Percentiles rank a stretch among this genome's conserved stretches.
Evolutionary conservation across 92 coral and sea anemone species (phyloP).

Genomic region (Palythoa caribaeorum): DNA sequence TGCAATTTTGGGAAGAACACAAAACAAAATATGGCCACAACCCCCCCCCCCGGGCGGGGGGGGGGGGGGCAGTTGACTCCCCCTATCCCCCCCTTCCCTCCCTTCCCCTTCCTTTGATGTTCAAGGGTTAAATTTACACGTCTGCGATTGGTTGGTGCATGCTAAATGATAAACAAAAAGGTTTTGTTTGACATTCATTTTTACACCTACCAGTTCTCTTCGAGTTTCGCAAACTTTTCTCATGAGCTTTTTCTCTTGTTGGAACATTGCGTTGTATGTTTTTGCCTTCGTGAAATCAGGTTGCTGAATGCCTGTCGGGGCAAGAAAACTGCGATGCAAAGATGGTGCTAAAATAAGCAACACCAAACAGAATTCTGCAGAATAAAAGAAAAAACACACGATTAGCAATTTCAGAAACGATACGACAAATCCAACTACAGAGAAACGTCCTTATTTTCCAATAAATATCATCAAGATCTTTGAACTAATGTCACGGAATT

Average conservation of each 20-base stretch:
- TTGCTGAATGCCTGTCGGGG: not conserved
- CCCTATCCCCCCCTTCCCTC: no score
- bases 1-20: no score
- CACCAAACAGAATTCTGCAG: not conserved
- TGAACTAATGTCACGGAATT: no score
- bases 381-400: not conserved
- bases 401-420: not conserved
- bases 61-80: no score
- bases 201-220: not conserved
- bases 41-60: no score
- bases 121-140: no score
- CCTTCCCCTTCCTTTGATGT: no score
- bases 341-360: not conserved
- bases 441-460: not conserved
- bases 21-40: no score
- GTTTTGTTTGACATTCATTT: no score
- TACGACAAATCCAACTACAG: not conserved
- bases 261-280: not conserved
- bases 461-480: no score
- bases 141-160: no score
- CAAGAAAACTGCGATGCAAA: not conserved
- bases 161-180: no score
- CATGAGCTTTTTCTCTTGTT: not conserved
- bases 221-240: not conserved
- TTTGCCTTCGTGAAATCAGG: not conserved